Evolutionary conservation across 2,113 vertebrate species (phyloP), one percentile per base, ranked within the genome.

Genomic region (Silurus glanis): DNA sequence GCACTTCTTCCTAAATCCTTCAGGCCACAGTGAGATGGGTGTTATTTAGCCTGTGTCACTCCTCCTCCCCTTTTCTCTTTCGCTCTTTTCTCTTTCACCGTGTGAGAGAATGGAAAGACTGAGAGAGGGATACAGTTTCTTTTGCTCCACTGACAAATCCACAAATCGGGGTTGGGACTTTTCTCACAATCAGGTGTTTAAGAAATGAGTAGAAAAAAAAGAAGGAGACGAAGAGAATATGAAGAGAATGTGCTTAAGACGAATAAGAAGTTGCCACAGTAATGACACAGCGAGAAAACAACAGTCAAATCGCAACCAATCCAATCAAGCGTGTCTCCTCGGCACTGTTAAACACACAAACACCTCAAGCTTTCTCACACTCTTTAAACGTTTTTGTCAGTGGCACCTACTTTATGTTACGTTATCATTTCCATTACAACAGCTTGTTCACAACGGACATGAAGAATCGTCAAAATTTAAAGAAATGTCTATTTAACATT

Each of bases 261-360:
- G 69, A 25, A 45, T 25, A 67, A 89, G 87, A 94, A 90, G 94
- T 89, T 94, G 95, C 93, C 90, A 82, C 88, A 90, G 91, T 96
- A 95, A 96, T 97, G 97, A 98, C 97, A 98, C 98, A 94, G 96
- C 97, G 97, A 96, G 96, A 96, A 97, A 97, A 96, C 93, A 96
- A 94, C 94, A 96, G 95, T 93, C 96, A 96, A 84, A 96, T 94
- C 93, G 93, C 93, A 91, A 93, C 92, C 95, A 93, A 94, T 67
- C 85, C 95, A 93, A 91, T 96, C 95, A 96, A 95, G 95, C 95
- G 82, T 95, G 93, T 95, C 86, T 91, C 90, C 92, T 91, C 93
- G 89, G 91, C 91, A 92, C 92, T 94, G 94, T 93, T 92, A 95
- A 94, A 37, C 87, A 82, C 87, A 78, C 84, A 87, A 87, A 72